Base-by-base conservation (phyloP, 2,888 invertebrate genomes). In the Ramazzottius varieornatus region DNA sequence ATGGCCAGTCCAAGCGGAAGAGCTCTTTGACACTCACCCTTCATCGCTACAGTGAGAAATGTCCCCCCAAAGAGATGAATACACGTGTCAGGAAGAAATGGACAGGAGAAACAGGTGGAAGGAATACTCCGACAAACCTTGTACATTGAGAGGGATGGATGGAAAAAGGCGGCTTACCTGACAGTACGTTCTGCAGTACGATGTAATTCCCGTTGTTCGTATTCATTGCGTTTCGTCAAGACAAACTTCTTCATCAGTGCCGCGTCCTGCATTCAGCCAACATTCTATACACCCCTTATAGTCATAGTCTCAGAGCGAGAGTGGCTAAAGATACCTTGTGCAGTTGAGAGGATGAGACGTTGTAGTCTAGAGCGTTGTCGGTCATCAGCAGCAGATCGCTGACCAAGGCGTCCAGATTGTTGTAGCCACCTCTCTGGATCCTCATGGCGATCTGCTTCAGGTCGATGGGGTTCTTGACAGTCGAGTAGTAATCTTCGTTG, bases 391-490 rank as follows among this genome's bases (percentile, higher is more conserved):
- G 4, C 54, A 54, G 54, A 29, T 54, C 54, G 16, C 24, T 24
- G 16, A 54, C 54, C 54, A 54, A 24, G 8, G 20, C 54, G 4
- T 54, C 54, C 29, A 54, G 29, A 4, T 4, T 29, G n/a, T 4
- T 4, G 24, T 54, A 54, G 4, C 24, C 29, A 8, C 54, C 29
- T 8, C 4, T 29, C 54, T 54, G 54, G 24, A 54, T 54, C 29
- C 24, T 54, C 54, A 54, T 54, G 54, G 54, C 54, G 24, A 54
- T 54, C 54, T 54, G 54, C 54, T 54, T 54, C 16, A 54, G 54
- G 24, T 54, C 54, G 29, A 54, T 54, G 20, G 54, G 54, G 4
- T 54, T 54, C 4, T 4, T 29, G 54, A 29, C 24, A 4, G 24
- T 29, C 24, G 4, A 8, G 29, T 54, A 54, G 29, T 54, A 54